Evolutionary conservation across 2,797 vertebrate genomes (phyloP).

Genomic region (Podargus strigoides): DNA sequence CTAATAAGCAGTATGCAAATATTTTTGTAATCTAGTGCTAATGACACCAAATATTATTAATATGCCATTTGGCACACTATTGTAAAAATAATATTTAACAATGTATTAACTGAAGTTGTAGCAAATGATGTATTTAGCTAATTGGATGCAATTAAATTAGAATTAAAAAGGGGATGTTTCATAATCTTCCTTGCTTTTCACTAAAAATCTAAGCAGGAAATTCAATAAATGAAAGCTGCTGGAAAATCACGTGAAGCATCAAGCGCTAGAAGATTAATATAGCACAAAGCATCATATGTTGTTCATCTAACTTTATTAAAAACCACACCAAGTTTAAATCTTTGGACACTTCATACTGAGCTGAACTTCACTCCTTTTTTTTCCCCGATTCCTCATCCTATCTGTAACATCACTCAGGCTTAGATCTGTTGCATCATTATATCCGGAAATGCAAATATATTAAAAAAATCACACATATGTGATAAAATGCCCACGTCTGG

Average conservation of each 20-base stretch:
- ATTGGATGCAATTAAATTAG: slow-evolving; percentile 58
- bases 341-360: not conserved
- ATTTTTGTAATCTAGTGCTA: slow-evolving; percentile 32
- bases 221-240: slow-evolving; percentile 52
- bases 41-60: slow-evolving; percentile 50
- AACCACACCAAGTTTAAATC: not conserved
- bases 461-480: not conserved
- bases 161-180: slow-evolving; percentile 62
- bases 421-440: not conserved
- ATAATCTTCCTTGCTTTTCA: slow-evolving; percentile 54
- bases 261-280: slow-evolving; percentile 2
- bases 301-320: slow-evolving; percentile 51
- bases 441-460: not conserved
- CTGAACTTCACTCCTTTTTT: not conserved
- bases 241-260: not conserved
- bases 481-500: not conserved
- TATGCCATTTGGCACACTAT: slow-evolving; percentile 24
- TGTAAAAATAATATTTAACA: slow-evolving; percentile 59
- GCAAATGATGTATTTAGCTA: slow-evolving; percentile 61
- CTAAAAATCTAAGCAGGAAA: slow-evolving; percentile 49
- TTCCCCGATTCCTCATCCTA: not conserved
- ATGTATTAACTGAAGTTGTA: slow-evolving; percentile 24
- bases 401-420: not conserved
- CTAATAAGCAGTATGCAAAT: slow-evolving; percentile 45
- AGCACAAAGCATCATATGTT: slow-evolving; percentile 4